A percentile compares a stretch with the other conserved stretches of the same genome.
These are phyloP conservation scores for Myotis davidii DNA, from an alignment of 2,113 vertebrate species.

Conservation along the genomic window DNA sequence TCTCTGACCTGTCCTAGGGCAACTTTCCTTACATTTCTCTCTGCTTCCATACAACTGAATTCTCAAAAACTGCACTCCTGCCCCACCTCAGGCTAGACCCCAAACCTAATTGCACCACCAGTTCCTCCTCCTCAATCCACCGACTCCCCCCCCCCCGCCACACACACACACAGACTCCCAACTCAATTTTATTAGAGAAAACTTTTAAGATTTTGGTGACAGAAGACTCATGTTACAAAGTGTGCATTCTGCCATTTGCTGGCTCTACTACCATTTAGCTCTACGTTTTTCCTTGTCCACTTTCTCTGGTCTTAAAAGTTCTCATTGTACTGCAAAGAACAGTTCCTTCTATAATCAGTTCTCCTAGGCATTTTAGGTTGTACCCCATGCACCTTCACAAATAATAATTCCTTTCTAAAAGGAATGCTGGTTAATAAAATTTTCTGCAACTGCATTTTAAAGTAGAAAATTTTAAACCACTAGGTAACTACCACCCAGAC, in stretches of 20 bases:
- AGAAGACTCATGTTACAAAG: background rate
- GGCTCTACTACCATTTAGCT: background rate
- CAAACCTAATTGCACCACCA: background rate
- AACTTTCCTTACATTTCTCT: background rate
- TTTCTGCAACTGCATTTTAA: slow-evolving; percentile 5
- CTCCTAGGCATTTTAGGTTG: background rate
- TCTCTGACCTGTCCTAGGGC: background rate
- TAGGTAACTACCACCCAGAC: background rate
- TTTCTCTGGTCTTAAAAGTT: background rate
- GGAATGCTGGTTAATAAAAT: background rate
- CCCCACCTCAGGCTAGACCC: background rate
- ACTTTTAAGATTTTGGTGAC: background rate
- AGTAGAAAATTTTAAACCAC: slow-evolving; percentile 4
- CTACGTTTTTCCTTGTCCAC: background rate
- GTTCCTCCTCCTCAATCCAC: background rate
- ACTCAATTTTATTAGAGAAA: background rate
- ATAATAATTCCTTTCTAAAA: background rate
- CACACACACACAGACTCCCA: background rate
- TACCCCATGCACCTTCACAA: background rate
- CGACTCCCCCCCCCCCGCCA: no score
- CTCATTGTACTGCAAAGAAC: background rate
- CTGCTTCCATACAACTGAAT: background rate
- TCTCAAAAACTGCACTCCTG: slow-evolving; percentile 21
- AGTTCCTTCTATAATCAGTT: background rate
- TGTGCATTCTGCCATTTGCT: background rate